Percentiles rank a stretch among this genome's conserved stretches.
Conservation (phyloP, 1,140 invertebrate species). For the Diachasma alloeum region DNA sequence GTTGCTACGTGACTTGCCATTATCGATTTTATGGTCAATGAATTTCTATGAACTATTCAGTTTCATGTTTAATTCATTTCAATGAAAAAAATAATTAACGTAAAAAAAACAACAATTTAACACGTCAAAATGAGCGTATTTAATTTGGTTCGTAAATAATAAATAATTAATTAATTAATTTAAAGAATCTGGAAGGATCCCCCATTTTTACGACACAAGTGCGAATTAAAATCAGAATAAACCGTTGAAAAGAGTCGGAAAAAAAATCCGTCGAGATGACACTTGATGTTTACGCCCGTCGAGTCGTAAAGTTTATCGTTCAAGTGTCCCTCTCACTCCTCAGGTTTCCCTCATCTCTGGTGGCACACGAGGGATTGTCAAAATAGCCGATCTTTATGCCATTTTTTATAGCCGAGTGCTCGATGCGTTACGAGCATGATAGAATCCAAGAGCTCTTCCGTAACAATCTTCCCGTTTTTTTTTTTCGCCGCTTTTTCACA, state of each 20-base stretch:
- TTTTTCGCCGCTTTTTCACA: not conserved
- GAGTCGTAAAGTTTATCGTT: conserved; percentile 11
- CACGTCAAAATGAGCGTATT: no score
- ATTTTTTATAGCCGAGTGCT: conserved; percentile 57
- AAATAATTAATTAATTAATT: not conserved
- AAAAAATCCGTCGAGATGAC: not conserved
- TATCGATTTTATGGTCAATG: no score
- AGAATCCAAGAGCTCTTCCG: conserved; percentile 26
- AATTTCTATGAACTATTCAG: no score
- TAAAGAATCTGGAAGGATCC: not conserved
- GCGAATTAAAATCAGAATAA: not conserved
- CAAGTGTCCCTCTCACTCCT: not conserved
- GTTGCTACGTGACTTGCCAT: no score
- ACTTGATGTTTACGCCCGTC: not conserved
- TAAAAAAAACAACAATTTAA: no score
- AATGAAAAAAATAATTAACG: no score
- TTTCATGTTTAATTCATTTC: no score
- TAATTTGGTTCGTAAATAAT: no score
- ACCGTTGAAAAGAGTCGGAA: not conserved
- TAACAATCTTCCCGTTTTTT: not conserved
- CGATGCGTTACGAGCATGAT: conserved; percentile 50
- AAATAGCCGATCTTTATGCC: conserved; percentile 62
- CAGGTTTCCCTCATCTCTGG: not conserved
- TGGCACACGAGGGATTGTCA: conserved; percentile 50
- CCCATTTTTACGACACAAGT: not conserved